Evolutionary conservation across 2,113 vertebrate species (phyloP).

Genomic region (Myodes glareolus): DNA sequence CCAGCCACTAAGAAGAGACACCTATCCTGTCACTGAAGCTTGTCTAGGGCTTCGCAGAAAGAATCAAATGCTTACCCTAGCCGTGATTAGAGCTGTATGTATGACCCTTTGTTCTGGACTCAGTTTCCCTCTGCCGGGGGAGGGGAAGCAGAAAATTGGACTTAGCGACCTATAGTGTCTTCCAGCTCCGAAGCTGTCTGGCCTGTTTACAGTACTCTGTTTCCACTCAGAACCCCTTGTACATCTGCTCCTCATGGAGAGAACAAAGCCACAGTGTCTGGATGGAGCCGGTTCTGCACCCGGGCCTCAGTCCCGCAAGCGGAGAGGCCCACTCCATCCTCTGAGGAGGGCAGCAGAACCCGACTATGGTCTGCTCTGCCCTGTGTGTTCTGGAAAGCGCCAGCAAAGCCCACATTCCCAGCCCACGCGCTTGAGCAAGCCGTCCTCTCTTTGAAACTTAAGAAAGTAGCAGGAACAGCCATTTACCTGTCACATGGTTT

Average conservation of each 20-base stretch:
- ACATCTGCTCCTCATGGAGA: background rate
- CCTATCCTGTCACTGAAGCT: background rate
- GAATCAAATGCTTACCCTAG: background rate
- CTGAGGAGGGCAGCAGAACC: constrained; percentile 27
- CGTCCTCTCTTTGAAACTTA: constrained; percentile 71
- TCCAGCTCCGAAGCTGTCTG: background rate
- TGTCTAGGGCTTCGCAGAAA: background rate
- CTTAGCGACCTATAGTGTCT: background rate
- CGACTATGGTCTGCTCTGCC: background rate
- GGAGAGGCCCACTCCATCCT: background rate
- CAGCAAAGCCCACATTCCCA: constrained; percentile 53
- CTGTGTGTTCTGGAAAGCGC: constrained; percentile 57
- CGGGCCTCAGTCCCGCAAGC: background rate
- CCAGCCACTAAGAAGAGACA: background rate
- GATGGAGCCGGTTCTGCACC: background rate
- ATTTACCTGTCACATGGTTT: constrained; percentile 75
- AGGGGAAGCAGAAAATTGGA: background rate
- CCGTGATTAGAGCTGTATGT: background rate
- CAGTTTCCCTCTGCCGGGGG: background rate
- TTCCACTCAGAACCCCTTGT: constrained; percentile 33
- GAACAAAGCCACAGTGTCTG: constrained; percentile 59
- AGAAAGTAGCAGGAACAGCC: constrained; percentile 67
- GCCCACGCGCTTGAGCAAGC: constrained; percentile 39
- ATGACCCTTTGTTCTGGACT: background rate
- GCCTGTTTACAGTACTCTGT: background rate